Percentiles rank a stretch among this genome's conserved stretches.
These are phyloP conservation scores for Urophycis tenuis DNA, from an alignment of 2,797 vertebrate species.

Conservation along the genomic window DNA sequence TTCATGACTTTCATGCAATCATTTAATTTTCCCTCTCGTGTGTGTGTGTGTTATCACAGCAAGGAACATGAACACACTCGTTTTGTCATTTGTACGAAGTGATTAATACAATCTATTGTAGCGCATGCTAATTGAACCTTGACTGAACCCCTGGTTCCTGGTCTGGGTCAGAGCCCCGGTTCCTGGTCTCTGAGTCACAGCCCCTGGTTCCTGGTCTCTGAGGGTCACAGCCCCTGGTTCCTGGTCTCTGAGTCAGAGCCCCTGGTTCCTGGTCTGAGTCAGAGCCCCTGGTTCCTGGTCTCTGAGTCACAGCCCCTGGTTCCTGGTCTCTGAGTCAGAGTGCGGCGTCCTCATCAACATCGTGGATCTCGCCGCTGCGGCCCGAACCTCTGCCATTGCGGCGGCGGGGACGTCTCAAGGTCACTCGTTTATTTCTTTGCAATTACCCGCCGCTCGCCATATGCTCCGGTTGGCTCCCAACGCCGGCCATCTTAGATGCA, in stretches of 20 bases:
- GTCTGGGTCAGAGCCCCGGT: too few relatives aligned
- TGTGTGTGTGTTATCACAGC: neutral
- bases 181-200: too few relatives aligned
- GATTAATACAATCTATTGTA: neutral
- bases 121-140: neutral
- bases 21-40: neutral
- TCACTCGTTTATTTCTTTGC: conserved; percentile 26
- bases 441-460: conserved; percentile 34
- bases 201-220: too few relatives aligned
- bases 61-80: neutral
- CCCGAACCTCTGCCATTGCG: neutral
- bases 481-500: conserved; percentile 28
- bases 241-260: too few relatives aligned
- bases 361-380: neutral
- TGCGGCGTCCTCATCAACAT: too few relatives aligned
- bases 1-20: neutral
- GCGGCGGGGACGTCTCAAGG: conserved; percentile 40
- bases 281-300: too few relatives aligned
- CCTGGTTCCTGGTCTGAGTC: too few relatives aligned
- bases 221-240: too few relatives aligned
- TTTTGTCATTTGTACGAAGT: neutral
- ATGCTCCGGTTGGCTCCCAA: conserved; percentile 32
- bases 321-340: too few relatives aligned
- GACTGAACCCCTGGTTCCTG: neutral
- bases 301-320: too few relatives aligned